Percentiles rank a stretch among this genome's conserved stretches.
phyloP scores from a whole-genome alignment of 2,113 vertebrate genomes.

The Pomatostomus ruficeps region DNA sequence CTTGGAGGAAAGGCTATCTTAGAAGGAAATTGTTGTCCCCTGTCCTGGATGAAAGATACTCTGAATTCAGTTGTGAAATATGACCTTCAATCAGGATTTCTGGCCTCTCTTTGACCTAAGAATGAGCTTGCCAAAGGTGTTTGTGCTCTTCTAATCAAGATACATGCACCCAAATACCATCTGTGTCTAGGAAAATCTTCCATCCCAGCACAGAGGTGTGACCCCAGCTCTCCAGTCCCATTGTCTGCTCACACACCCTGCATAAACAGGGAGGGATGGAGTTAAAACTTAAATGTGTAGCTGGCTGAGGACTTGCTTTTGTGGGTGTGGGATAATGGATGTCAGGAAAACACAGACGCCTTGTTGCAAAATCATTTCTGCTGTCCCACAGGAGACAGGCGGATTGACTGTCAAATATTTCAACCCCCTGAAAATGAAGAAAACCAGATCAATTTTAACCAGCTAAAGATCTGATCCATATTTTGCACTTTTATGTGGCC shows the following conservation, averaged over 20 bases:
- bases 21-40: background rate
- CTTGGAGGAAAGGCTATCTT: background rate
- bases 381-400: background rate
- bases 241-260: background rate
- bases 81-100: fast-evolving
- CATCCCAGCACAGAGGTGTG: background rate
- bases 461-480: background rate
- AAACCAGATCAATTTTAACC: background rate
- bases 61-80: background rate
- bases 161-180: background rate
- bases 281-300: background rate
- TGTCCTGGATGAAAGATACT: background rate
- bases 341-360: background rate
- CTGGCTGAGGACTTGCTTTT: background rate
- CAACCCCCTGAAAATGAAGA: background rate
- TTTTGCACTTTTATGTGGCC: background rate
- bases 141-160: background rate
- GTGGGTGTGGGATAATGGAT: background rate
- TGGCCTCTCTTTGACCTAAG: background rate
- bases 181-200: background rate
- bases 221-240: background rate
- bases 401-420: background rate
- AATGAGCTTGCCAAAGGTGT: background rate
- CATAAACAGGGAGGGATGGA: background rate
- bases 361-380: background rate